phyloP scores from a whole-genome alignment of 2,797 vertebrate species.

The Peromyscus aztecus region DNA sequence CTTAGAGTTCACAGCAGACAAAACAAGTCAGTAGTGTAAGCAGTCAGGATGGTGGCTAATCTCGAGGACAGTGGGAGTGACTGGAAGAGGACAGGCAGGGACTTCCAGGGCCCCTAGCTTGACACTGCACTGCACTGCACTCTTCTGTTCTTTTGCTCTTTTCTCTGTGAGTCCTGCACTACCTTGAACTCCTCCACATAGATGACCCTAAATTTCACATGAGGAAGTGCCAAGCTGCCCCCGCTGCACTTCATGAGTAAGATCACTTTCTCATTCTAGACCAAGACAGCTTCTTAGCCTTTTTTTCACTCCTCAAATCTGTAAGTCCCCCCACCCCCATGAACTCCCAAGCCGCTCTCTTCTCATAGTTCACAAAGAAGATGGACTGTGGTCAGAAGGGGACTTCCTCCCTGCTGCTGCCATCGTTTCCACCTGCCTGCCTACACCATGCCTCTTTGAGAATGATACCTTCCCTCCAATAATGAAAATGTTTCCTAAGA shows the following conservation, averaged over 20 bases:
- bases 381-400: neutral
- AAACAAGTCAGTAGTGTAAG: neutral
- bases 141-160: neutral
- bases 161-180: neutral
- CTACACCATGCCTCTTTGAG: neutral
- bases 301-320: neutral
- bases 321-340: neutral
- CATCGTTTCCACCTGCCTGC: neutral
- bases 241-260: neutral
- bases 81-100: neutral
- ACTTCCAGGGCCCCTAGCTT: neutral
- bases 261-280: slow-evolving; percentile 26
- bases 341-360: neutral
- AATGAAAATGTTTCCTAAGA: neutral
- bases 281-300: neutral
- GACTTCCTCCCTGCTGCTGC: neutral
- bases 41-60: neutral
- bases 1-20: slow-evolving; percentile 50
- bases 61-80: neutral
- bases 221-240: neutral
- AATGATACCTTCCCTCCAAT: neutral
- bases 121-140: slow-evolving; percentile 16
- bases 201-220: neutral
- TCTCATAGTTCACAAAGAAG: slow-evolving; percentile 7
- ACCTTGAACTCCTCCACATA: neutral